A percentile compares a stretch with the other conserved stretches of the same genome.
phyloP scores from a whole-genome alignment of 2,888 invertebrate species.

The Ectemnius continuus region DNA sequence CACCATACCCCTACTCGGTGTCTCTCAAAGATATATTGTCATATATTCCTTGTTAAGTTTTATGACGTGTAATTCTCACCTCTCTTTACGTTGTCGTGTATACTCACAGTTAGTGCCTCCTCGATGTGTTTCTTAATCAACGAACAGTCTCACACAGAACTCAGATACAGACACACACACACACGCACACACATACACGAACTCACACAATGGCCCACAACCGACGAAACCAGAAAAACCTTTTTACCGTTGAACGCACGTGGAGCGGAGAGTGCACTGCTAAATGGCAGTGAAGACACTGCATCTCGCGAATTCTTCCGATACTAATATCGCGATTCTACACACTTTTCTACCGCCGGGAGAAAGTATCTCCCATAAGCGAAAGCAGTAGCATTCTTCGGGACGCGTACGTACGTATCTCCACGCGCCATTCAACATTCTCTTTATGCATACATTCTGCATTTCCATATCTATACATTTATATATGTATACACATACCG shows the following conservation, averaged over 20 bases:
- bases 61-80: constrained; percentile 56
- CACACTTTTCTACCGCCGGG: no score
- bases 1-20: constrained; percentile 75
- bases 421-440: constrained; percentile 55
- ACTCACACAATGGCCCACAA: constrained; percentile 32
- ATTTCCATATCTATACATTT: constrained; percentile 20
- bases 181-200: no score
- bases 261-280: constrained; percentile 48
- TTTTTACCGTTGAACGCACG: constrained; percentile 35
- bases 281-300: no score
- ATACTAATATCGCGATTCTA: no score
- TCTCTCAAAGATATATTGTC: constrained; percentile 67
- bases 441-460: constrained; percentile 47
- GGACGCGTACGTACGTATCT: constrained; percentile 58
- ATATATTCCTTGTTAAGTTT: constrained; percentile 61
- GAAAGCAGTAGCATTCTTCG: constrained; percentile 56
- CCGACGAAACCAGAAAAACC: constrained; percentile 30
- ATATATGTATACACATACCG: constrained; percentile 52
- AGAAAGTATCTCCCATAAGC: constrained; percentile 10
- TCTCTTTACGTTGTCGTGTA: constrained; percentile 61
- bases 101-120: constrained; percentile 64
- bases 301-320: no score
- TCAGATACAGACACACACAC: no score
- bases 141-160: constrained; percentile 15
- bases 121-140: constrained; percentile 48